A percentile compares a stretch with the other conserved stretches of the same genome.
phyloP scores from a whole-genome alignment of 2,113 vertebrate species.

The Nerophis lumbriciformis region DNA sequence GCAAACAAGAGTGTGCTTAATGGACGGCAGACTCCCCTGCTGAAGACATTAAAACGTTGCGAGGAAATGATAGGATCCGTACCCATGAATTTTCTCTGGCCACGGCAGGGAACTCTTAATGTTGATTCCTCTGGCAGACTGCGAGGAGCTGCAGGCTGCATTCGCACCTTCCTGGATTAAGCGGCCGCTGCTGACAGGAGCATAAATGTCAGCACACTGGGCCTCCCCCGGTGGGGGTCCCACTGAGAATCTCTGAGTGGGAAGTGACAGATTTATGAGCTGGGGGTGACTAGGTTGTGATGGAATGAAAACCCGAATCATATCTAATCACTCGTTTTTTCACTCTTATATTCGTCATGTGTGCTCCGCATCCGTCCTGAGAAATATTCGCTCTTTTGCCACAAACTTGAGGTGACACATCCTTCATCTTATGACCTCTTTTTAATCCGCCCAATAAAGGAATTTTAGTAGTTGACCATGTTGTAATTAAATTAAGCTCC shows the following conservation, averaged over 20 bases:
- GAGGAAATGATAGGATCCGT: constrained; percentile 35
- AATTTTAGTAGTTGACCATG: no score
- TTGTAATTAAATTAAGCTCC: no score
- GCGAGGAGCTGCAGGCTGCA: constrained; percentile 40
- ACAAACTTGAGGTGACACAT: no score
- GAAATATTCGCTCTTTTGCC: no score
- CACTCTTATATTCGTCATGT: no score
- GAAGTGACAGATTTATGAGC: constrained; percentile 30
- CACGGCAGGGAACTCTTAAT: constrained; percentile 33
- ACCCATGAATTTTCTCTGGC: constrained; percentile 32
- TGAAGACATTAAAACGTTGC: constrained; percentile 50
- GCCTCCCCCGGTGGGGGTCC: constrained; percentile 12
- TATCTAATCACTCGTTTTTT: no score
- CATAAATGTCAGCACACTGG: constrained; percentile 28
- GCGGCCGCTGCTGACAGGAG: constrained; percentile 41
- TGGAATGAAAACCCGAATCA: no score
- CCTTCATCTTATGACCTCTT: no score
- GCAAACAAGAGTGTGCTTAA: constrained; percentile 42
- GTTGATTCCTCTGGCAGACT: constrained; percentile 56
- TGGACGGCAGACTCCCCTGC: constrained; percentile 53
- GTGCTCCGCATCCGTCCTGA: no score
- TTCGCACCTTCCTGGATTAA: constrained; percentile 52
- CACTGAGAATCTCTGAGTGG: constrained; percentile 11
- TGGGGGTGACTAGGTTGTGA: no score
- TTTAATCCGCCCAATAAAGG: no score